Base-by-base conservation (phyloP, 2,888 invertebrate species). In the Dexiosoma caninum region DNA sequence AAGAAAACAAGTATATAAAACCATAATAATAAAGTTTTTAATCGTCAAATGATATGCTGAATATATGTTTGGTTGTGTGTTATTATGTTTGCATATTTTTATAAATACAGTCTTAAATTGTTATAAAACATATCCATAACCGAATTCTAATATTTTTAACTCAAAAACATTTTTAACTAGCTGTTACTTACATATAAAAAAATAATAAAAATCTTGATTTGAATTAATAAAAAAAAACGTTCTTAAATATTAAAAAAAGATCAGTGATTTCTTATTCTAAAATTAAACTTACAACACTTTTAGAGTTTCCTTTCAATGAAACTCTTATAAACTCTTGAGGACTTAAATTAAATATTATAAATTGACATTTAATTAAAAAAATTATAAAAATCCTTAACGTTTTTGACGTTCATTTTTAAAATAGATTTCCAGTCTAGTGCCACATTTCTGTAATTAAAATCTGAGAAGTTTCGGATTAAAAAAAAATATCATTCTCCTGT, bases 181-280 rank as follows among this genome's bases (percentile, higher is more conserved):
- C 86, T 85, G 84, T 84, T 85, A 88, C 87, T 88, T 51, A 40
- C 40, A 46, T 30, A 82, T 27, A 32, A 70, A 40, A 75, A 19
- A 70, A 44, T 74, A 59, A 78, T 69, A 64, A 42, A 78, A 21
- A 53, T 42, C 59, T 64, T 53, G 21, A 55, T 57, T 23, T 16
- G 44, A 30, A 49, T n/a, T 53, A 57, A 59, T 16, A 10, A 53
- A 71, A 57, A 49, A 69, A 64, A 46, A 21, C 44, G 27, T 16
- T 19, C 67, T 72, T 60, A 74, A 69, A 81, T 74, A 40, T 44
- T 75, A 60, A 60, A 19, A 75, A 70, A 77, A 75, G 51, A 78
- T 78, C 66, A 72, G 42, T 3, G 42, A n/a, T n/a, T n/a, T 81
- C 23, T 19, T 23, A 7, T 53, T 67, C 40, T 57, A 64, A 57